Base-by-base conservation (phyloP, 2,888 invertebrate species). In the Cataglyphis altisquamis region DNA sequence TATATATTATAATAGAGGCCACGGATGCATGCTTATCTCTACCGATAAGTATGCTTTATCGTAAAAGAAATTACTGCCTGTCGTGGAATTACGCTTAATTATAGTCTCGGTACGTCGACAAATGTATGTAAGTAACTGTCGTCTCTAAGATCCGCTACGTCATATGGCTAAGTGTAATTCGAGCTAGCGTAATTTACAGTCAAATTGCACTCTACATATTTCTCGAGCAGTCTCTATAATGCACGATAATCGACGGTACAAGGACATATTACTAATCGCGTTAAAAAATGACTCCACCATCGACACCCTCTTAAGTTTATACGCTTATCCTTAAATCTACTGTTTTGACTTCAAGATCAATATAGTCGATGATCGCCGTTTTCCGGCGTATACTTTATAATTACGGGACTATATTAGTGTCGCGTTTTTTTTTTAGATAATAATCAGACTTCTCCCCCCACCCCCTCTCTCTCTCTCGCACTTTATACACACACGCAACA, bases 1-100 rank as follows among this genome's bases (percentile, higher is more conserved):
- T 45, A 25, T 72, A 39, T 67, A 55, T 10, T 73, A 70, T 75
- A 82, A 84, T 75, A 70, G 57, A 72, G 74, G 57, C 75, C 75
- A 55, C 77, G 81, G 77, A 83, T 75, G 83, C 87, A 82, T 87
- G 73, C 87, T 88, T 89, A 84, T 82, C 73, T 55, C 64, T 82
- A 77, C 62, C 82, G 32, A 67, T 77, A 66, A 82, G 68, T 78
- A 78, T 57, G 45, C 18, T 60, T 18, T 60, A 8, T 78, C 18
- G 74, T 72, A 62, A 80, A 80, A 62, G 25, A 80, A 80, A 80
- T 60, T 36, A 29, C 18, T 55, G 21, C 10, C 29, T 75, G 72
- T n/a, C 48, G 32, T 32, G 72, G 60, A 21, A 72, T 62, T 48
- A 72, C 73, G 78, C 36, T 80, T 60, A 78, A 70, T 70, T 63